Conservation (phyloP, 1,140 invertebrate species). For the Solenopsis fugax region DNA sequence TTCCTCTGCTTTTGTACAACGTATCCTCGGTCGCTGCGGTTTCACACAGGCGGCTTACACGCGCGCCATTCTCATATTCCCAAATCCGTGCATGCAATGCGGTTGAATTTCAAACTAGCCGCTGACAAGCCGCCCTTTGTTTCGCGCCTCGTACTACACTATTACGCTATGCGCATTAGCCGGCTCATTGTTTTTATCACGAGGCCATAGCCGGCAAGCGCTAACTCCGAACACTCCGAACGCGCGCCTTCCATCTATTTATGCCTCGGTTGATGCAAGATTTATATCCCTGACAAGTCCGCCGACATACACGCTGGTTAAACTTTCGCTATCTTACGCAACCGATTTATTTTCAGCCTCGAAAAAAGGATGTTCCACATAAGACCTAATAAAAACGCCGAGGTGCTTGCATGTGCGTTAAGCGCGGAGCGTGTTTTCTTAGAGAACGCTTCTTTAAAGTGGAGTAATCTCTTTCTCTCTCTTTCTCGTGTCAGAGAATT, state of each 20-base stretch:
- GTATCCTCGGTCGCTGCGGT: conserved; percentile 7
- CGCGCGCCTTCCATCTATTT: conserved; percentile 37
- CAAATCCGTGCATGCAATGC: conserved; percentile 67
- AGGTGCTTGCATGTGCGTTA: background rate
- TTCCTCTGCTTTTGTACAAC: conserved; percentile 34
- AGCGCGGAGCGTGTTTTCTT: conserved; percentile 9
- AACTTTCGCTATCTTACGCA: conserved; percentile 49
- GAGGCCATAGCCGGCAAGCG: background rate
- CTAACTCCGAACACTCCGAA: conserved; percentile 1
- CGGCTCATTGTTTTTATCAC: conserved; percentile 67
- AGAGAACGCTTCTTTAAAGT: background rate
- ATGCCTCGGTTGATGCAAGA: conserved; percentile 44
- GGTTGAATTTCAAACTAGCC: conserved; percentile 71
- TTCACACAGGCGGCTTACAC: conserved; percentile 58
- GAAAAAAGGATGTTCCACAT: conserved; percentile 34
- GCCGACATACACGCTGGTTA: conserved; percentile 29
- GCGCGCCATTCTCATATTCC: conserved; percentile 59
- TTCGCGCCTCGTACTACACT: conserved; percentile 62
- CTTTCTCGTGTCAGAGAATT: background rate
- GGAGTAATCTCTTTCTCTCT: background rate
- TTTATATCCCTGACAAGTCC: conserved; percentile 45
- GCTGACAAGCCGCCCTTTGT: conserved; percentile 70
- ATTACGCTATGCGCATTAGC: conserved; percentile 61
- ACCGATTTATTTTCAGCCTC: conserved; percentile 44
- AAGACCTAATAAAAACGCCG: conserved; percentile 14